Evolutionary conservation across 2,797 vertebrate species (phyloP).

Genomic region (Rhinatrema bivittatum): DNA sequence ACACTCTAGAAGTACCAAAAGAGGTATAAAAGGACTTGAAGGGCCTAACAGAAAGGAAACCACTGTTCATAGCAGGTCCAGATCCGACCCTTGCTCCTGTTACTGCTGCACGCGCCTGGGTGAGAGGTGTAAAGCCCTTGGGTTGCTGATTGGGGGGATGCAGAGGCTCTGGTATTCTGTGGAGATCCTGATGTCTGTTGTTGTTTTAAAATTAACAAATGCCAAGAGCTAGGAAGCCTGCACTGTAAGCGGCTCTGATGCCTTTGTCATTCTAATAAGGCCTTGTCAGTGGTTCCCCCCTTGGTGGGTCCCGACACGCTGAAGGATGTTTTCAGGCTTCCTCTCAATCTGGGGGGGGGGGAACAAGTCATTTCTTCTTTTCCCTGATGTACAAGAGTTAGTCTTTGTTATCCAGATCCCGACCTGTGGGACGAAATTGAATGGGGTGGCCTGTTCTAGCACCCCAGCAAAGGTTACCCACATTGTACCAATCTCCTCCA

Average conservation of each 20-base stretch:
- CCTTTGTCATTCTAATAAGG: conserved; percentile 23
- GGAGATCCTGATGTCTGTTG: conserved; percentile 9
- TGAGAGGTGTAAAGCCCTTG: conserved; percentile 17
- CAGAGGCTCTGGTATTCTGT: conserved; percentile 4
- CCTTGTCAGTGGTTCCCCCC: too few species aligned
- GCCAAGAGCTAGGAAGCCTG: conserved; percentile 16
- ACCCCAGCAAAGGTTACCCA: conserved; percentile 40
- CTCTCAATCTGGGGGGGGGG: too few species aligned
- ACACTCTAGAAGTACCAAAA: too few species aligned
- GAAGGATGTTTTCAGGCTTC: too few species aligned
- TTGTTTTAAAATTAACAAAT: conserved; percentile 18
- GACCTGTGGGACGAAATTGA: conserved; percentile 28
- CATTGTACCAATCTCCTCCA: conserved; percentile 42
- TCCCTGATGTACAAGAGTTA: conserved; percentile 36
- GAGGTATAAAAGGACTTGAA: too few species aligned
- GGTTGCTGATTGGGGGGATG: conserved; percentile 21
- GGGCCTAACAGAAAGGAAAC: too few species aligned
- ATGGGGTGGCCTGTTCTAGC: conserved; percentile 27
- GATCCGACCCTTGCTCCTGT: too few species aligned
- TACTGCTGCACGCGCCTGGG: conserved; percentile 26
- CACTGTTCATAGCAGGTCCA: too few species aligned
- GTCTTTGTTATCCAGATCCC: too few species aligned
- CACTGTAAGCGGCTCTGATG: conserved; percentile 14
- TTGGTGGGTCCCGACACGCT: too few species aligned
- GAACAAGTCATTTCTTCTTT: too few species aligned